Base-by-base conservation (phyloP, 2,113 vertebrate species). In the Ictidomys tridecemlineatus region DNA sequence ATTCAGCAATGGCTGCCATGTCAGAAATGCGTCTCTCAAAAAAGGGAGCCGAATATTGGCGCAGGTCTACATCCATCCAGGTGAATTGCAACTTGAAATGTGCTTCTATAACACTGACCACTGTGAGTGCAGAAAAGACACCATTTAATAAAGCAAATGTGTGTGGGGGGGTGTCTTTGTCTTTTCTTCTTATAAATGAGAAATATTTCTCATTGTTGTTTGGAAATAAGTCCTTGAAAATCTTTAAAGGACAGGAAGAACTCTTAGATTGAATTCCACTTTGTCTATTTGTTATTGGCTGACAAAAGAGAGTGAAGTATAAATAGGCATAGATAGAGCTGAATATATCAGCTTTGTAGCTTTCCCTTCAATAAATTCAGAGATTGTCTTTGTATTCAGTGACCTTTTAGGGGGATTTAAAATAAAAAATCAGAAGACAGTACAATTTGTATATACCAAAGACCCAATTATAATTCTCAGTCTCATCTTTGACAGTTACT, bases 331-430 rank as follows among this genome's bases (percentile, higher is more conserved):
- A 34, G 34, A 84, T 0, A 39, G 48, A 95, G 51, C 58, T 69
- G 56, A 32, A 5, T 6, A 2, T n/a, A 63, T 61, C 22, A 24
- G 79, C 79, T 92, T 48, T 94, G 76, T 22, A 73, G 95, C 51
- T 58, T 70, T 88, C 80, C 45, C 79, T 90, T 93, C 82, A 85
- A 76, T 94, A 88, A 93, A 93, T 70, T 94, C 83, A 87, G 86
- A 97, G 93, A 86, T 8, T 89, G 73, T 74, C 73, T 97, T 91
- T 91, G 74, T 91, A 95, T 45, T n/a, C 53, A 94, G 73, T 87
- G 95, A 95, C 93, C 91, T 96, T 97, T 93, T 69, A 73, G 80
- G 51, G 73, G 39, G 51, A 91, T 83, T 96, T 76, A 93, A 96
- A 93, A 78, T 74, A 53, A 86, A 79, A 94, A 89, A 82, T 70